Conservation (phyloP, 2,113 vertebrate genomes). For the Tangachromis dhanisi region DNA sequence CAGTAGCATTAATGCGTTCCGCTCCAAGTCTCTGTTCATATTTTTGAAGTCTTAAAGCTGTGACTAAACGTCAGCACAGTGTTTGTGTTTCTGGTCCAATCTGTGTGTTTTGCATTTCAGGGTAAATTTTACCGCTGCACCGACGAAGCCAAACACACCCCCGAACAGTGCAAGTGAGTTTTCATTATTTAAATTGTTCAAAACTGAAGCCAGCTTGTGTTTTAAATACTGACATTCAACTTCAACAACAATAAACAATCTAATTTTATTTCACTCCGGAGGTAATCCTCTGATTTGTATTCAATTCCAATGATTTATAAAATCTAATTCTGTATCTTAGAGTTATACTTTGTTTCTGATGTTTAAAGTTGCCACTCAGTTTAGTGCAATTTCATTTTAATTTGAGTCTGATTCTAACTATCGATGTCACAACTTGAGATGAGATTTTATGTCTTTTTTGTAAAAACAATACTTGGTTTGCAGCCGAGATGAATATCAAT, state of each 20-base stretch:
- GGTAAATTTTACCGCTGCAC: conserved; percentile 92
- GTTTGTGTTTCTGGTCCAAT: neutral
- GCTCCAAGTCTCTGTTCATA: neutral
- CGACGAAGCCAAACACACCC: conserved; percentile 86
- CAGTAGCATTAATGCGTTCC: accelerated
- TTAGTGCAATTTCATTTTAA: neutral
- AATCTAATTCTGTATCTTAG: neutral
- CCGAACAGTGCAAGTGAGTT: conserved; percentile 88
- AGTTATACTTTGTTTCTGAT: neutral
- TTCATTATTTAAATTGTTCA: neutral
- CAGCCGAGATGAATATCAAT: neutral
- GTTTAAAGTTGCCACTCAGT: accelerated
- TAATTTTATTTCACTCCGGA: accelerated
- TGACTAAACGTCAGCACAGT: accelerated
- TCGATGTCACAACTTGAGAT: neutral
- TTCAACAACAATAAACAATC: neutral
- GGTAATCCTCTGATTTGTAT: neutral
- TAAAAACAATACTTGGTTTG: neutral
- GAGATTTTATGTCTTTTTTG: neutral
- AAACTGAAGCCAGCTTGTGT: neutral
- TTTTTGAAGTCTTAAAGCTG: neutral
- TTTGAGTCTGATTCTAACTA: neutral
- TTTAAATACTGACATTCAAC: neutral
- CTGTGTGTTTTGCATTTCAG: conserved; percentile 55
- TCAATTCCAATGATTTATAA: accelerated